Evolutionary conservation across 2,113 vertebrate species (phyloP).

Genomic region (Thymallus thymallus): DNA sequence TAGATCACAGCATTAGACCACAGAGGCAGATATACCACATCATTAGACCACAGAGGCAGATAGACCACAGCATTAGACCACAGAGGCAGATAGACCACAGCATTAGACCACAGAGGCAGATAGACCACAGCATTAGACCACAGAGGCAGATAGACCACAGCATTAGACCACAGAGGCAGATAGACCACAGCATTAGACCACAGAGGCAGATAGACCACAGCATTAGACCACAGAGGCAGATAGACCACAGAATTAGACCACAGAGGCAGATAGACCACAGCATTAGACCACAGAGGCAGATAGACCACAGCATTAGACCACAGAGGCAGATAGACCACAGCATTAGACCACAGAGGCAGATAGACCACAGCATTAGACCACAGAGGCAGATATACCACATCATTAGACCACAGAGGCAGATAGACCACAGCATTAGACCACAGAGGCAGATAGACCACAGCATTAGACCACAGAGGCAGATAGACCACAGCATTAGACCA

Average conservation of each 20-base stretch:
- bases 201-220: conserved; percentile 19
- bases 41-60: conserved; percentile 16
- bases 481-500: background rate
- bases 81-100: conserved; percentile 19
- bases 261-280: conserved; percentile 19
- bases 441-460: conserved; percentile 19
- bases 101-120: conserved; percentile 16
- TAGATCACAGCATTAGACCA: too few species aligned
- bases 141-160: conserved; percentile 19
- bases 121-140: too few species aligned
- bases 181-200: too few species aligned
- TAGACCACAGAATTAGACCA: too few species aligned
- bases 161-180: conserved; percentile 16
- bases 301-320: too few species aligned
- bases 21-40: conserved; percentile 21
- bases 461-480: conserved; percentile 16
- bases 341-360: conserved; percentile 16
- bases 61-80: too few species aligned
- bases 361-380: too few species aligned
- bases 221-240: conserved; percentile 16
- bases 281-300: conserved; percentile 16
- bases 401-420: conserved; percentile 16
- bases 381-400: conserved; percentile 21
- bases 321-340: conserved; percentile 19
- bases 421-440: too few species aligned